Percentiles rank a stretch among this genome's conserved stretches.
Evolutionary conservation across 2,888 invertebrate species (phyloP).

Genomic region (Helleia helle): DNA sequence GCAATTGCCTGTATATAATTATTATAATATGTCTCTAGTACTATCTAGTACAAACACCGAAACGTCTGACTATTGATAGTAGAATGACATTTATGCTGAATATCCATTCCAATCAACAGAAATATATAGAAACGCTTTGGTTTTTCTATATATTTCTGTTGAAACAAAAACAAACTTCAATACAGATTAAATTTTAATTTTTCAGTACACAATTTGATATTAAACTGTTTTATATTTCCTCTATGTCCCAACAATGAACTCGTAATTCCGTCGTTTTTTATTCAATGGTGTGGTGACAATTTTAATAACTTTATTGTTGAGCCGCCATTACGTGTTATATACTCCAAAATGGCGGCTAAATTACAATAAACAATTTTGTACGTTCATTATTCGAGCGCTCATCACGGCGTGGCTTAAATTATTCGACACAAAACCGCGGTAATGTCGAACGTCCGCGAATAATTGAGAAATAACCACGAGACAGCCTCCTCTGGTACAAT

Average conservation of each 20-base stretch:
- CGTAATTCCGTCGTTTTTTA: conserved; percentile 29
- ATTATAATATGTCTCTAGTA: no score
- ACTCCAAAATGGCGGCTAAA: conserved; percentile 54
- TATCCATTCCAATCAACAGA: no score
- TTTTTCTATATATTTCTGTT: no score
- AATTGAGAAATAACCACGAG: conserved; percentile 65
- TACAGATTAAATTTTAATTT: no score
- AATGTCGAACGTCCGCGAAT: conserved; percentile 63
- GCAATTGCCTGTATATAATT: no score
- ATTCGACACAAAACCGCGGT: conserved; percentile 57
- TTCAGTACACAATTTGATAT: not conserved
- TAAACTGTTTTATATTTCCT: conserved; percentile 12
- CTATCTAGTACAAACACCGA: no score
- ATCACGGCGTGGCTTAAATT: conserved; percentile 64
- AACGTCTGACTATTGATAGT: no score
- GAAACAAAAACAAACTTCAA: no score
- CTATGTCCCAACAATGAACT: conserved; percentile 19
- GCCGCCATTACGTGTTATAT: conserved; percentile 50
- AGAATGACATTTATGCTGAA: no score
- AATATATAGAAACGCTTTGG: no score
- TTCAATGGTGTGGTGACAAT: conserved; percentile 36
- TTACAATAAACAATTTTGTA: conserved; percentile 67
- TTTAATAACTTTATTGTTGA: conserved; percentile 58
- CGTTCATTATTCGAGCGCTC: conserved; percentile 61
- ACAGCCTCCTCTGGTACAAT: conserved; percentile 52